phyloP scores from a whole-genome alignment of 2,888 invertebrate species.

The Cyclophora punctaria region DNA sequence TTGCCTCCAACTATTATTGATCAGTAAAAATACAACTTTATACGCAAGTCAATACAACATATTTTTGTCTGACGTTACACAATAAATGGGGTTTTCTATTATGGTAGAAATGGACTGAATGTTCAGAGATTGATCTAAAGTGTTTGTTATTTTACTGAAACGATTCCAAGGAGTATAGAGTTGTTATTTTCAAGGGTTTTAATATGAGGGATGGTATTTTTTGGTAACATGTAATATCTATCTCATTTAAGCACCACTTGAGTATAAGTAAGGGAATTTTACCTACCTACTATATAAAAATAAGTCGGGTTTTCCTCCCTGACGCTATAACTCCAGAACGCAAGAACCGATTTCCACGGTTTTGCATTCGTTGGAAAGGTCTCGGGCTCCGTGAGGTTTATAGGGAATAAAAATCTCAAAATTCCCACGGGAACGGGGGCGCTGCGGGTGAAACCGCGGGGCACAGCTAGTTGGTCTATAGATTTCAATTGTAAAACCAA shows the following conservation, averaged over 20 bases:
- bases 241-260: background rate
- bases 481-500: too few relatives aligned
- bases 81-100: background rate
- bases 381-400: too few relatives aligned
- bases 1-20: background rate
- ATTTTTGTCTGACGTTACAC: background rate
- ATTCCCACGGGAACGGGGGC: too few relatives aligned
- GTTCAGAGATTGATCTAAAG: background rate
- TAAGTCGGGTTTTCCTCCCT: too few relatives aligned
- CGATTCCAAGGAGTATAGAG: background rate
- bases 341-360: too few relatives aligned
- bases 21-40: background rate
- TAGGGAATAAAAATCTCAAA: too few relatives aligned
- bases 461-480: too few relatives aligned
- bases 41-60: background rate
- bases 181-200: background rate
- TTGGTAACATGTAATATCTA: background rate
- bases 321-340: too few relatives aligned
- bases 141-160: background rate
- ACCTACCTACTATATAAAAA: too few relatives aligned
- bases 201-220: background rate
- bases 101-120: background rate
- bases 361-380: too few relatives aligned
- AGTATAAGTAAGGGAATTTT: background rate
- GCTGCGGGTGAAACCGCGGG: too few relatives aligned